Evolutionary conservation across 2,888 invertebrate species (phyloP).

Genomic region (Chloroclystis v-ata): DNA sequence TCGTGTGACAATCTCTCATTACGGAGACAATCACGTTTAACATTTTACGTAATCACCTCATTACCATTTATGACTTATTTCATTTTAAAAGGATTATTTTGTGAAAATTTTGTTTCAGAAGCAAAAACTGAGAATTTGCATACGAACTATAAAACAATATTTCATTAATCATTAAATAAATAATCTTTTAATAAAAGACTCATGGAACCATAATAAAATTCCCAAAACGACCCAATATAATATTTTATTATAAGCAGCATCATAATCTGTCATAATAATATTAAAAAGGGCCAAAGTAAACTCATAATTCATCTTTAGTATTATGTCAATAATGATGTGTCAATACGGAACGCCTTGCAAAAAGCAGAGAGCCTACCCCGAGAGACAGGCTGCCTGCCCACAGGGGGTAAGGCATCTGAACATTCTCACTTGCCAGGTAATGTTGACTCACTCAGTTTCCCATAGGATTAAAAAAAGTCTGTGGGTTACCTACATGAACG

Average conservation of each 20-base stretch:
- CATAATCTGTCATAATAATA: slow-evolving; percentile 26
- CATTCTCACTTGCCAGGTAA: slow-evolving; percentile 50
- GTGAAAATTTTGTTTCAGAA: background rate
- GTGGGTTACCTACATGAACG: background rate
- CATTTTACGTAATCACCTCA: slow-evolving; percentile 14
- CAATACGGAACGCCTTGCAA: slow-evolving; percentile 40
- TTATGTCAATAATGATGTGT: slow-evolving; percentile 40
- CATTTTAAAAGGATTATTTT: background rate
- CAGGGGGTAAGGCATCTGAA: slow-evolving; percentile 52
- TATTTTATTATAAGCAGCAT: background rate
- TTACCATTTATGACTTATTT: slow-evolving; percentile 15
- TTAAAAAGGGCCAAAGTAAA: slow-evolving; percentile 22
- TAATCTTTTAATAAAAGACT: too few species aligned
- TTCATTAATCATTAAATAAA: too few species aligned
- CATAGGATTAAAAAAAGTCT: slow-evolving; percentile 28
- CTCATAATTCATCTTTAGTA: slow-evolving; percentile 26
- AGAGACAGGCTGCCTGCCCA: slow-evolving; percentile 57
- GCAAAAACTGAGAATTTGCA: background rate
- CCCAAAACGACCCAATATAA: slow-evolving; percentile 1
- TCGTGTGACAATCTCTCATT: slow-evolving; percentile 31
- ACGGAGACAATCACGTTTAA: slow-evolving; percentile 17
- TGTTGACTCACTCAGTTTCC: slow-evolving; percentile 34
- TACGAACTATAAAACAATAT: background rate
- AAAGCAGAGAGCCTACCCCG: slow-evolving; percentile 40
- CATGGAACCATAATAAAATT: background rate